A percentile compares a stretch with the other conserved stretches of the same genome.
Conservation (phyloP, 2,888 invertebrate species). For the Lasioglossum morio region DNA sequence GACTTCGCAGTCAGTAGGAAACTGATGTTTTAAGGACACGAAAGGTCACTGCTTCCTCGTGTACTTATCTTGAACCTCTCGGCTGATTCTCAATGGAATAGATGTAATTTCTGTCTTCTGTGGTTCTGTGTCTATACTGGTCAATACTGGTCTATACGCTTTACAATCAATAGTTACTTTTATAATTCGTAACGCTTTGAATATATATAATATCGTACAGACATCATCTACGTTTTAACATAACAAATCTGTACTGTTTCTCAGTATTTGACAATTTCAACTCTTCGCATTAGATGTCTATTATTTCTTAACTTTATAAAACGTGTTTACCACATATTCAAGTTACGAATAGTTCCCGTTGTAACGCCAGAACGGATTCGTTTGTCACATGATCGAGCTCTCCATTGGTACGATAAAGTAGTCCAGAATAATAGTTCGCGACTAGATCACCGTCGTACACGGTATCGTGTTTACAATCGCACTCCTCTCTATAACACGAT, state of each 20-base stretch:
- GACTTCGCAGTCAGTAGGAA: conserved; percentile 53
- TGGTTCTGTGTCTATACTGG: background rate
- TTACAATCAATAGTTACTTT: background rate
- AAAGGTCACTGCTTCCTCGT: conserved; percentile 72
- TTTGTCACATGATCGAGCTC: background rate
- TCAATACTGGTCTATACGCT: too few species aligned
- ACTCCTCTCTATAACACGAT: background rate
- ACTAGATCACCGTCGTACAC: background rate
- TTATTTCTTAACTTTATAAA: too few species aligned
- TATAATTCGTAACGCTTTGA: background rate
- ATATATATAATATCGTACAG: background rate
- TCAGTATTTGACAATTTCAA: background rate
- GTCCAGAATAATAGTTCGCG: background rate
- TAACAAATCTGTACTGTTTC: background rate
- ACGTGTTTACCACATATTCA: background rate
- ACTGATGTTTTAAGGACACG: conserved; percentile 77
- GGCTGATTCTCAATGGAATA: conserved; percentile 35
- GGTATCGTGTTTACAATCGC: background rate
- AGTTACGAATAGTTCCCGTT: background rate
- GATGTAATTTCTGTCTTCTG: background rate
- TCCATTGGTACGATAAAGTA: background rate
- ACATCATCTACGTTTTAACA: background rate
- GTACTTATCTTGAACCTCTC: conserved; percentile 12
- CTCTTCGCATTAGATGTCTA: background rate
- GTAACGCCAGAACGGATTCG: background rate